A percentile compares a stretch with the other conserved stretches of the same genome.
Evolutionary conservation across 64 coral and sea anemone species (phyloP).

Genomic region (Dendronephthya gigantea): DNA sequence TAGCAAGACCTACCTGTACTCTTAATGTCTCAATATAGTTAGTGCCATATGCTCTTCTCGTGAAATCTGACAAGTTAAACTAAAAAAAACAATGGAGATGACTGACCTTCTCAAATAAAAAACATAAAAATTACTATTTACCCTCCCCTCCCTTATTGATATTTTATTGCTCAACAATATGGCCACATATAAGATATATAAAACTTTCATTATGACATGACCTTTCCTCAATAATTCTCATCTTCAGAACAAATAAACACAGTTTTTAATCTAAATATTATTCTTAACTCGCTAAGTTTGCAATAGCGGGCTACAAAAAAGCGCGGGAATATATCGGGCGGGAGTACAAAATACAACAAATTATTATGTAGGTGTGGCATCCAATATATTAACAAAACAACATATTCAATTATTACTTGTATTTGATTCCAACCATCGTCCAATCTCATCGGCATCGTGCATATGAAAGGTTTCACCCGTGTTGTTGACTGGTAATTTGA

Average conservation of each 20-base stretch:
- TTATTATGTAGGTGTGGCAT: neutral
- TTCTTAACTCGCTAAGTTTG: neutral
- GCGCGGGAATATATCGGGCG: neutral
- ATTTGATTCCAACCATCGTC: slow-evolving; percentile 99
- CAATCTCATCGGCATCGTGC: slow-evolving; percentile 99
- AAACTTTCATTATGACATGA: neutral
- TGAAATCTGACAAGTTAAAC: slow-evolving; percentile 99
- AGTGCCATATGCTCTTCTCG: slow-evolving; percentile 87
- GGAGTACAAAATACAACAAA: neutral
- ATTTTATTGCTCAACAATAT: neutral
- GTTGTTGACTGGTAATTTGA: slow-evolving; percentile 99
- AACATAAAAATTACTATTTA: neutral
- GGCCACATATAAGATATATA: neutral
- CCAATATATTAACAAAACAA: neutral
- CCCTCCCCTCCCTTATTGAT: neutral
- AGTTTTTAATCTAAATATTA: neutral
- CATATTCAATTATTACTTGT: slow-evolving; percentile 77
- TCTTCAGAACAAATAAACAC: neutral
- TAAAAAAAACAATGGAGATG: slow-evolving; percentile 24
- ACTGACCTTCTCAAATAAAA: neutral
- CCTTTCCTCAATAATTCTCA: neutral
- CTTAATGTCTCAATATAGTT: slow-evolving; percentile 98
- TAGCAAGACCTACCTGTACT: slow-evolving; percentile 99
- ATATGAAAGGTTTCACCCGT: slow-evolving; percentile 98
- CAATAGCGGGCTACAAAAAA: neutral